A percentile compares a stretch with the other conserved stretches of the same genome.
phyloP scores from a whole-genome alignment of 2,113 vertebrate species.

The Plotosus lineatus region DNA sequence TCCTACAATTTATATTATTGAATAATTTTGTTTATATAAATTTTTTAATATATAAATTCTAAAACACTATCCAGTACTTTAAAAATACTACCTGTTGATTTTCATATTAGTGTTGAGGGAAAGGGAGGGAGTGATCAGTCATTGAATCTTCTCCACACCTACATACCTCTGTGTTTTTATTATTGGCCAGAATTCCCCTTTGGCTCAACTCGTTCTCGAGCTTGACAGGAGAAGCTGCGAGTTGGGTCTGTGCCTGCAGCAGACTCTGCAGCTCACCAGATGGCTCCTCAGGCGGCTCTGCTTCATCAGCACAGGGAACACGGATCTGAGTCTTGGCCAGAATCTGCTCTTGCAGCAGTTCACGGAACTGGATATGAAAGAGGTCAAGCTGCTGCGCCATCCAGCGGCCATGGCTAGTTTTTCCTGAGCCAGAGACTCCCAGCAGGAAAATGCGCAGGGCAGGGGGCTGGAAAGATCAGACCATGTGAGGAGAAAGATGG shows the following conservation, averaged over 20 bases:
- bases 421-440: conserved; percentile 83
- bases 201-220: neutral
- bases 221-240: neutral
- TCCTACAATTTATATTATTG: too few species aligned
- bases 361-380: conserved; percentile 91
- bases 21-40: too few species aligned
- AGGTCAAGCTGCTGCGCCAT: conserved; percentile 82
- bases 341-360: conserved; percentile 84
- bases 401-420: conserved; percentile 78
- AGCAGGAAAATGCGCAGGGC: conserved; percentile 82
- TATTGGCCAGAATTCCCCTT: neutral
- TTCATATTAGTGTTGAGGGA: neutral
- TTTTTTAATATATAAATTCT: neutral
- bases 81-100: neutral
- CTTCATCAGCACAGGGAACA: conserved; percentile 72
- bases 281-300: conserved; percentile 71
- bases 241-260: conserved; percentile 47
- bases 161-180: conserved; percentile 22
- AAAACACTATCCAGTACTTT: neutral
- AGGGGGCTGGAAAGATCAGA: conserved; percentile 75
- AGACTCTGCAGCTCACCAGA: conserved; percentile 54
- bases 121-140: too few species aligned
- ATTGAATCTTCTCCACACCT: conserved; percentile 44
- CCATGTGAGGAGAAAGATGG: neutral
- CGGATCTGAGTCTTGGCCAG: conserved; percentile 79